phyloP scores from a whole-genome alignment of 2,113 vertebrate species.

The Cebus imitator region DNA sequence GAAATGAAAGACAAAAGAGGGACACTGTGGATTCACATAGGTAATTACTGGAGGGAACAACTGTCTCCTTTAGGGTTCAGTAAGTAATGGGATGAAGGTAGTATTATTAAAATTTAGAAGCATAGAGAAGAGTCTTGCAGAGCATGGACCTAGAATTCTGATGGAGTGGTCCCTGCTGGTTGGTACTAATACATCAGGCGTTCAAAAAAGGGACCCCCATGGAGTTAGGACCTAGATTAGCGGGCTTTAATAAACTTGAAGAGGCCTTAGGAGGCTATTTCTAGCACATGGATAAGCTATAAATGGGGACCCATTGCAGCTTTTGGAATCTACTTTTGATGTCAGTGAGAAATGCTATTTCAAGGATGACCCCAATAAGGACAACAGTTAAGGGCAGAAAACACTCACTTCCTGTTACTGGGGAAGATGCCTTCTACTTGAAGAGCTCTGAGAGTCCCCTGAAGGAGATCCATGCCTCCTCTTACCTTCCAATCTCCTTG shows the following conservation, averaged over 20 bases:
- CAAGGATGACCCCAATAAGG: not conserved
- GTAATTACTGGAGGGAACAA: not conserved
- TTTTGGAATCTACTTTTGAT: not conserved
- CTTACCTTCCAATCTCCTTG: not conserved
- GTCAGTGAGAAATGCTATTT: not conserved
- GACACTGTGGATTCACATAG: not conserved
- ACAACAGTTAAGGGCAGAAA: not conserved
- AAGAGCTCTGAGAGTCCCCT: too few relatives aligned
- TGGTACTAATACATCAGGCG: accelerated
- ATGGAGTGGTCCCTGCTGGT: accelerated
- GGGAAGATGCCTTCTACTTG: too few relatives aligned
- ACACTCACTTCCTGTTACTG: too few relatives aligned
- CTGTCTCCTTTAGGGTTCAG: not conserved
- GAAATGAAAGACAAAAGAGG: not conserved
- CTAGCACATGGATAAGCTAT: not conserved
- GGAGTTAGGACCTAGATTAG: not conserved
- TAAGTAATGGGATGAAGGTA: not conserved
- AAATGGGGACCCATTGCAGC: not conserved
- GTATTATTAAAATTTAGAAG: not conserved
- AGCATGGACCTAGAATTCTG: not conserved
- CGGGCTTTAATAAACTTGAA: not conserved
- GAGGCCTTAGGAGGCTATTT: not conserved
- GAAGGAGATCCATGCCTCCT: not conserved
- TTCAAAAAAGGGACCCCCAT: not conserved
- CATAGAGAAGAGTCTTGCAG: not conserved